Evolutionary conservation across 2,113 vertebrate species (phyloP), one percentile per base, ranked within the genome.

Genomic region (Dicaeum eximium): DNA sequence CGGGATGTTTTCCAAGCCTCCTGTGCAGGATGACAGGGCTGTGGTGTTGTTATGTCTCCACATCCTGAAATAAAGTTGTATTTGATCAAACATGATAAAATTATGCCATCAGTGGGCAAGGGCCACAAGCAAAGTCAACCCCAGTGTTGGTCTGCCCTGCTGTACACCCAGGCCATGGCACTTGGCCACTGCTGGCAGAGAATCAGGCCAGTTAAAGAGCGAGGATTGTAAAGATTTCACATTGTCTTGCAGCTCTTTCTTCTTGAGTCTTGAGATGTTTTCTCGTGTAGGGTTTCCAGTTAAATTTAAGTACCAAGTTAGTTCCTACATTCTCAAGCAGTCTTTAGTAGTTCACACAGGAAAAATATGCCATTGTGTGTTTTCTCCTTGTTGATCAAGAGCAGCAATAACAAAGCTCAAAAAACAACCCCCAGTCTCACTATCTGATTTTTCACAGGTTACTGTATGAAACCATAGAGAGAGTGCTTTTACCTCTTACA

Each of bases 31-130:
- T 21, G 40, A 40, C 3, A 3, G 6, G 24, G 62, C 51, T 5
- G 4, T 9, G 9, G 10, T n/a, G 75, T 53, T 47, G 17, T 30
- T 48, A 15, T 51, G 40, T 13, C 37, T 92, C 61, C 23, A 45
- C 47, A 83, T 35, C 61, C 97, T 98, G 82, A 44, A 96, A 95
- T 21, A 86, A 74, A 96, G 40, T 27, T 22, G 7, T 15, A 22
- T n/a, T 92, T 64, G 42, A 38, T 66, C 6, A 58, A 70, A 51
- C 35, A 44, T 6, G 6, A 25, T 27, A 30, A 77, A 62, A 27
- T 44, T 4, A 30, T 45, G 5, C 30, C 61, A 9, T 28, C 6
- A 35, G 3, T 10, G 50, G 37, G 28, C 47, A 57, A 72, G 11
- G 71, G 15, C 37, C 53, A 28, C 11, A 31, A 42, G 21, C 23